These are phyloP conservation scores for Luscinia megarhynchos DNA, from an alignment of 2,797 vertebrate species.

Conservation along the genomic window DNA sequence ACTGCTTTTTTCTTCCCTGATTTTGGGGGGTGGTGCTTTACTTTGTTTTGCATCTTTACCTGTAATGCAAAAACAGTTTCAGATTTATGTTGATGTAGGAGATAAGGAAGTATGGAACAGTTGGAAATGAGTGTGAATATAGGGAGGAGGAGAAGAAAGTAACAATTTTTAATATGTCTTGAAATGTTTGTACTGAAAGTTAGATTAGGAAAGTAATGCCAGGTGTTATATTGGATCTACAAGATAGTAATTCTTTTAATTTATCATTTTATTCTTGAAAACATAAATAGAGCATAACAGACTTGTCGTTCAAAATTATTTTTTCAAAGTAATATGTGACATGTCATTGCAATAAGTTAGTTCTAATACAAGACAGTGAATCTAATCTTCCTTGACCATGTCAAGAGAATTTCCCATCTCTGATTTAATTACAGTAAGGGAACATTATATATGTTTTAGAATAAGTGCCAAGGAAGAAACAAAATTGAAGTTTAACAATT, in stretches of 20 bases:
- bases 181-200: background rate
- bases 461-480: background rate
- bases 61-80: background rate
- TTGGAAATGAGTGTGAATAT: background rate
- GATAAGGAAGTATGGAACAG: background rate
- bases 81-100: background rate
- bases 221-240: background rate
- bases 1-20: background rate
- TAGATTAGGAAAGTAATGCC: background rate
- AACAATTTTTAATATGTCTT: background rate
- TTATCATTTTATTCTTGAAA: conserved; percentile 14
- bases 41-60: background rate
- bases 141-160: background rate
- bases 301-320: background rate
- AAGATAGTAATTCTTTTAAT: background rate
- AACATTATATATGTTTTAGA: background rate
- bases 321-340: background rate
- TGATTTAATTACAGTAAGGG: background rate
- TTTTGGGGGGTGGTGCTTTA: background rate
- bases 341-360: background rate
- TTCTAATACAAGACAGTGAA: background rate
- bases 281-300: background rate
- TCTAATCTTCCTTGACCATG: background rate
- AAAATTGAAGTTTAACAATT: background rate
- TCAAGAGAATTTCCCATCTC: background rate